phyloP scores from a whole-genome alignment of 1,140 invertebrate species.

The Octopus sinensis region DNA sequence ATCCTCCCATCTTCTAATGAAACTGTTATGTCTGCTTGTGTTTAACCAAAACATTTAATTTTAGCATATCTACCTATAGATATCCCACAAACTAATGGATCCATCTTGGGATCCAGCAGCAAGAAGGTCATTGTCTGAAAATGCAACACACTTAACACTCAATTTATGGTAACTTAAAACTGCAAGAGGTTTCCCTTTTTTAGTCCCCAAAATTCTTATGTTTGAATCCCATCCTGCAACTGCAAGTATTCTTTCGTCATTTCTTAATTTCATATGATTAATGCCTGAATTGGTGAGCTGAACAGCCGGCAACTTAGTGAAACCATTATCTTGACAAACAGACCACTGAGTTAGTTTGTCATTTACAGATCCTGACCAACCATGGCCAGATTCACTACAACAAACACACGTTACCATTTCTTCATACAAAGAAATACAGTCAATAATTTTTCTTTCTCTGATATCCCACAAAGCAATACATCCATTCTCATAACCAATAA shows the following conservation, averaged over 20 bases:
- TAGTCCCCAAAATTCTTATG: slow-evolving; percentile 75
- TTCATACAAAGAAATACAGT: slow-evolving; percentile 19
- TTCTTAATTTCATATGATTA: slow-evolving; percentile 65
- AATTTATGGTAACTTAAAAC: slow-evolving; percentile 63
- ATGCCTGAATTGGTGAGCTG: slow-evolving; percentile 39
- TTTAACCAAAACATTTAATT: no score
- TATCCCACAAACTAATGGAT: slow-evolving; percentile 43
- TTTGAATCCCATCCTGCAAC: slow-evolving; percentile 74
- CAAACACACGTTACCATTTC: slow-evolving; percentile 43
- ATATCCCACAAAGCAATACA: slow-evolving; percentile 41
- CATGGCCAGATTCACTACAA: slow-evolving; percentile 26
- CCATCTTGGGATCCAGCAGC: slow-evolving; percentile 45
- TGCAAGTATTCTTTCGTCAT: slow-evolving; percentile 73
- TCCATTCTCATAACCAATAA: slow-evolving; percentile 47
- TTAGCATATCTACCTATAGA: slow-evolving; percentile 33
- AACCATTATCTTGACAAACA: slow-evolving; percentile 18
- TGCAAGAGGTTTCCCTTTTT: slow-evolving; percentile 70
- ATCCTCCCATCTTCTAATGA: no score
- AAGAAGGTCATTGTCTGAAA: slow-evolving; percentile 36
- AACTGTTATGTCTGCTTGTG: no score
- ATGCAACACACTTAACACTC: slow-evolving; percentile 39
- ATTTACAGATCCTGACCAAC: slow-evolving; percentile 35
- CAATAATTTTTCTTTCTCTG: slow-evolving; percentile 22
- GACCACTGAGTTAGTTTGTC: slow-evolving; percentile 27
- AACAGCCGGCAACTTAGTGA: slow-evolving; percentile 17